Evolutionary conservation across 53 echinoderm and acorn worm genomes (phyloP), one percentile per base, ranked within the genome.

Genomic region (Holothuria leucospilota): DNA sequence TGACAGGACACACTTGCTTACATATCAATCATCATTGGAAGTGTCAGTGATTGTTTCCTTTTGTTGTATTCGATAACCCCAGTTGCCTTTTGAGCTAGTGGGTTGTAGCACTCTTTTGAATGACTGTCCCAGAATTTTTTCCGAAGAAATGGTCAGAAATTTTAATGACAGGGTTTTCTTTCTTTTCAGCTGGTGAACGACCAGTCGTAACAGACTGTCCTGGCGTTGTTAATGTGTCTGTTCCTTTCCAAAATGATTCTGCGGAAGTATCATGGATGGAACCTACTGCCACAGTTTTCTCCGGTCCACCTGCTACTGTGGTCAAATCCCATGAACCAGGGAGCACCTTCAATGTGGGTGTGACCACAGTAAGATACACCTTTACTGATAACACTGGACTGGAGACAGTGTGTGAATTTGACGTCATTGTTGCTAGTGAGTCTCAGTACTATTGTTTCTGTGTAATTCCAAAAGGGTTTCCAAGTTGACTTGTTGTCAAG

Each of bases 201-300:
- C 79, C 79, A 25, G 60, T 59, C 29, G 20, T 78, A 18, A 12
- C 51, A 25, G 60, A 24, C 60, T 78, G 79, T 78, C 79, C 79
- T 4, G 5, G 16, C 20, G 2, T 28, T 18, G 58, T 59, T 0
- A 53, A 53, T 24, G 26, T 53, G 30, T 18, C 26, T 51, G 9
- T 39, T 38, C 23, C 15, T 8, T 24, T 78, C 29, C 51, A 51
- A 58, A 27, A 53, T 21, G 25, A n/a, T 26, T 46, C 67, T 52
- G 86, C 80, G 0, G 59, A 52, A 29, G 90, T 70, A 2, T 85
- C 65, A 28, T 90, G 90, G 90, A 85, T 49, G 9, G 66, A 58
- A 8, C 90, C 90, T 7, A 62, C 51, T 27, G 85, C 81, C 30
- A 90, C 69, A 1, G 72, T 62, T 51, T 71, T 61, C 53, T 59